phyloP scores from a whole-genome alignment of 2,797 vertebrate species.

The Alcedo quadribrachys region DNA sequence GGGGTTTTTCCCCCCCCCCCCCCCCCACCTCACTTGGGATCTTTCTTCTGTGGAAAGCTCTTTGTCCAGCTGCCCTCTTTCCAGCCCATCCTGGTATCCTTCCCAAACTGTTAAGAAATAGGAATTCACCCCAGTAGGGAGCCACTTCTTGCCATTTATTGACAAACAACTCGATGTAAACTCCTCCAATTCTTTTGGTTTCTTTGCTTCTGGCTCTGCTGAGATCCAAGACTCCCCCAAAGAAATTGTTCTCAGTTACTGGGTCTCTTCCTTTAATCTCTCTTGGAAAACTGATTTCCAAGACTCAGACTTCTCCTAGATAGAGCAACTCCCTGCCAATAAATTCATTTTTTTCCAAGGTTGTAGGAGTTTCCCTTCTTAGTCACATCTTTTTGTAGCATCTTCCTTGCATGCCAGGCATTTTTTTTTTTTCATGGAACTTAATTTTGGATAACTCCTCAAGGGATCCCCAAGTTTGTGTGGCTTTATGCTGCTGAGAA shows the following conservation, averaged over 20 bases:
- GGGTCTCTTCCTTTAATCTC: background rate
- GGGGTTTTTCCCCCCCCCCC: background rate
- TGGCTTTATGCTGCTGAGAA: background rate
- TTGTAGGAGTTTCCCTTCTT: background rate
- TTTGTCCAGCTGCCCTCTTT: background rate
- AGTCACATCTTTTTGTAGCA: background rate
- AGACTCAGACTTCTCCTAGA: background rate
- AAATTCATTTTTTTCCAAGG: background rate
- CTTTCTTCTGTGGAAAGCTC: background rate
- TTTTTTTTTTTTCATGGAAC: background rate
- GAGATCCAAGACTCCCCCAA: background rate
- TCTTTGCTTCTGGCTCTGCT: constrained; percentile 28
- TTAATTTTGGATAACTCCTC: background rate
- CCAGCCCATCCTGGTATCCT: background rate
- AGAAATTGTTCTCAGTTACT: constrained; percentile 19
- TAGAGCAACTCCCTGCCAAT: background rate
- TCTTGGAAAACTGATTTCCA: background rate
- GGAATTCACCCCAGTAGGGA: constrained; percentile 30
- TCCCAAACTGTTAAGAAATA: constrained; percentile 14
- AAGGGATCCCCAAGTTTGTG: background rate
- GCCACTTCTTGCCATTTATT: constrained; percentile 19
- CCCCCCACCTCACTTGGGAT: background rate
- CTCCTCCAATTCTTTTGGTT: background rate
- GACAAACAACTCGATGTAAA: constrained; percentile 51
- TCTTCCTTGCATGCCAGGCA: background rate